Evolutionary conservation across 1,140 invertebrate species (phyloP), one percentile per base, ranked within the genome.

Genomic region (Megalonaias nervosa): DNA sequence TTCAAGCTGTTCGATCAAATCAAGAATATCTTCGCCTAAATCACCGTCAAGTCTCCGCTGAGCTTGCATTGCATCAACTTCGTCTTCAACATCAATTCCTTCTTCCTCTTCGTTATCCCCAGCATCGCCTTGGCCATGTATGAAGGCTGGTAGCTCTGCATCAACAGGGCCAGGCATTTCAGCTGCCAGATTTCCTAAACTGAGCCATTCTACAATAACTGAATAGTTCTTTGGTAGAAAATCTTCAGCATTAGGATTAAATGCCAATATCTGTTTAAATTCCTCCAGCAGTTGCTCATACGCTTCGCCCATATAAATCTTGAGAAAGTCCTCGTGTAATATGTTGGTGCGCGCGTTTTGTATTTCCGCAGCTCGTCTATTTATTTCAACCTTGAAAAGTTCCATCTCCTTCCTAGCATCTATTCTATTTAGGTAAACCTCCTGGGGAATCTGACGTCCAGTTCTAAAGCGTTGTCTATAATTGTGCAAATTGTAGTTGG

Each of bases 261-360:
- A 59, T 71, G 77, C n/a, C 26, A 78, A 14, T 19, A 75, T 59
- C 23, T 55, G 66, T 5, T 78, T 17, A 74, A 72, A 73, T 57
- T 72, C 59, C 58, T 74, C 16, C 48, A 57, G 75, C n/a, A 84
- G 68, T 26, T 61, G 21, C 15, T 77, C 13, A 65, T 64, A 79
- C 66, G 69, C 67, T n/a, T 71, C 16, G 38, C 66, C 69, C 69
- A 86, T 85, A 38, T 72, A 78, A 55, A 73, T 64, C 65, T 75
- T 70, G 55, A 85, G 67, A 71, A 79, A 80, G n/a, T 69, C 59
- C 67, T 86, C 86, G 65, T 82, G 82, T 13, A 86, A 31, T 56
- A 86, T 84, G 67, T 80, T 74, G 66, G 75, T 76, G 73, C 79
- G 79, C 19, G 81, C 73, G 4, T 83, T 61, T 75, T 85, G 80